phyloP scores from a whole-genome alignment of 2,113 vertebrate species.

The Conger conger region DNA sequence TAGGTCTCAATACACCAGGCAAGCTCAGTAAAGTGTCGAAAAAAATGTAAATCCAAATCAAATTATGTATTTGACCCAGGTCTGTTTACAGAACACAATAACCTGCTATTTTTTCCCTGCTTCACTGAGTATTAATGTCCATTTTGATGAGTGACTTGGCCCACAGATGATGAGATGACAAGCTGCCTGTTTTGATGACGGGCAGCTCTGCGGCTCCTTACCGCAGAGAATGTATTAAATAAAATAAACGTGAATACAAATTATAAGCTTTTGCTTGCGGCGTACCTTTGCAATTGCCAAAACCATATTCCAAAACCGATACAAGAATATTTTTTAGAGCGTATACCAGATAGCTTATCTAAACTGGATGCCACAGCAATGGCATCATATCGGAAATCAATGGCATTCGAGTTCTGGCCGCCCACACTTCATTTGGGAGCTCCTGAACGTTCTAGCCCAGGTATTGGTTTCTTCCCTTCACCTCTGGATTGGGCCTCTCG shows the following conservation, averaged over 20 bases:
- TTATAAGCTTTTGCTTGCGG: slow-evolving; percentile 38
- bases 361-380: slow-evolving; percentile 27
- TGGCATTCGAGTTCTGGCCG: neutral
- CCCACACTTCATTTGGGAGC: neutral
- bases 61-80: no score
- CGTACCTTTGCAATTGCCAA: slow-evolving; percentile 40
- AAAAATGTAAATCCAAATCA: no score
- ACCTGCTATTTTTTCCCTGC: no score
- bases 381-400: slow-evolving; percentile 36
- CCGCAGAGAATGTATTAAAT: neutral
- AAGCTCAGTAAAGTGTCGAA: no score
- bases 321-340: slow-evolving; percentile 18
- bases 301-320: slow-evolving; percentile 29
- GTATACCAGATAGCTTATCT: slow-evolving; percentile 41
- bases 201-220: neutral
- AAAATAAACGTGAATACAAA: neutral
- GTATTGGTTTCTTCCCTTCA: neutral
- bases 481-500: slow-evolving; percentile 16
- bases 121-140: no score
- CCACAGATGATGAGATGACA: no score
- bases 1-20: no score
- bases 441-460: neutral
- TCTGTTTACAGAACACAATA: no score
- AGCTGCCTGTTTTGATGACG: no score
- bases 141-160: no score